Base-by-base conservation (phyloP, 2,113 vertebrate species). In the Syngnathoides biaculeatus region DNA sequence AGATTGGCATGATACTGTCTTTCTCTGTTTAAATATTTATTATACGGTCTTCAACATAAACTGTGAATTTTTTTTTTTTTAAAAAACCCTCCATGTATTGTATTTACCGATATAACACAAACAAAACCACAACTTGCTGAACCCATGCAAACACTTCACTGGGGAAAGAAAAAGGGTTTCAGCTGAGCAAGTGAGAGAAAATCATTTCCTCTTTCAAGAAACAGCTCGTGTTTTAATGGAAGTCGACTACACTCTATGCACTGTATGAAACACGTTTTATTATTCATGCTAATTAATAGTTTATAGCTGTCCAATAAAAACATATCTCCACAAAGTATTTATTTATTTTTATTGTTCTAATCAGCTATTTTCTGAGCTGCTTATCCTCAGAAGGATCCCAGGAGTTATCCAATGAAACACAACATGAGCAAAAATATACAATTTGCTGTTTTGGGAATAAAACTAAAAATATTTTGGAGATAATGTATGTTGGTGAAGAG, bases 181-280 rank as follows among this genome's bases (percentile, higher is more conserved):
- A 15, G 2, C 3, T 4, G 40, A 43, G 43, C 24, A 64, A 64
- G 14, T 50, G 39, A 74, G 70, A 71, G 27, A 47, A 10, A 65
- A 67, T 40, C 11, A 77, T 69, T 83, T 89, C 89, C 86, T 84
- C 69, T 84, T 61, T 75, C 53, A 30, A 22, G 20, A 20, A 56
- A 68, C 38, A 22, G 12, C 58, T 45, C 5, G 0, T 5, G 14
- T 68, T 72, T 9, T 19, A 76, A 80, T n/a, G n/a, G n/a, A n/a
- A n/a, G n/a, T n/a, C n/a, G n/a, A n/a, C n/a, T n/a, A n/a, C n/a
- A n/a, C n/a, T 20, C 48, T 5, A n/a, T 52, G 3, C 11, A 52
- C 15, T 9, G 26, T 15, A 57, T 17, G 17, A 57, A 57, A 57
- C 9, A n/a, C 55, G 19, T 57, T 30, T 57, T 30, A 24, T 26